Base-by-base conservation (phyloP, 92 coral and sea anemone genomes). In the Ricordea florida region DNA sequence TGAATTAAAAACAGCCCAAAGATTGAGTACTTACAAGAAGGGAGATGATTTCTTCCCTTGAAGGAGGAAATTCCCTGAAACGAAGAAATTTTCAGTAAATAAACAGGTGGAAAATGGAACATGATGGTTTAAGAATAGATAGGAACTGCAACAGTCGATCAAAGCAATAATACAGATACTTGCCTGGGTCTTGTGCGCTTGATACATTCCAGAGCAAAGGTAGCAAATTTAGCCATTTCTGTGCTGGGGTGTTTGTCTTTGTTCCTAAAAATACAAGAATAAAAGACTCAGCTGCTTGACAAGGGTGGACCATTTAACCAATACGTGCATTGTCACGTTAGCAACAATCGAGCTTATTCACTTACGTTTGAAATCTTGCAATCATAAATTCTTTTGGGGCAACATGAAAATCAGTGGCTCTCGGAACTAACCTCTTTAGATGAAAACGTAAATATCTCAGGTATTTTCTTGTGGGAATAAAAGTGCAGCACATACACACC, bases 401-500 rank as follows among this genome's bases (percentile, higher is more conserved):
- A 37, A 37, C 44, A 37, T 37, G 44, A n/a, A 37, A 8, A 8
- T 37, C 16, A 2, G 2, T 26, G 18, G 15, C 15, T 48, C 28
- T 1, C 24, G 14, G 3, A 18, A 41, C 89, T 63, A 66, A 94
- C 98, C 98, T 90, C 76, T 88, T 93, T 53, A 96, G 46, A 70
- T 92, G 97, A 18, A 85, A 82, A 52, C 99, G 76, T 42, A 96
- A 67, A 55, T 96, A 92, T 36, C 99, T 75, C 16, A 96, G 87
- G 52, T 92, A 92, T 75, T 96, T 96, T 78, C 99, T 86, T 3
- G 97, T 59, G 20, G 99, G 99, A 30, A 96, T 79, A 61, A 96
- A 96, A 7, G 99, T 96, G 41, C 99, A 96, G 40, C 99, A 96
- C 99, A 96, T 92, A 50, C 99, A 96, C 13, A 96, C 97, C 57